Evolutionary conservation across 2,888 invertebrate species (phyloP).

Genomic region (Eilema sororculum): DNA sequence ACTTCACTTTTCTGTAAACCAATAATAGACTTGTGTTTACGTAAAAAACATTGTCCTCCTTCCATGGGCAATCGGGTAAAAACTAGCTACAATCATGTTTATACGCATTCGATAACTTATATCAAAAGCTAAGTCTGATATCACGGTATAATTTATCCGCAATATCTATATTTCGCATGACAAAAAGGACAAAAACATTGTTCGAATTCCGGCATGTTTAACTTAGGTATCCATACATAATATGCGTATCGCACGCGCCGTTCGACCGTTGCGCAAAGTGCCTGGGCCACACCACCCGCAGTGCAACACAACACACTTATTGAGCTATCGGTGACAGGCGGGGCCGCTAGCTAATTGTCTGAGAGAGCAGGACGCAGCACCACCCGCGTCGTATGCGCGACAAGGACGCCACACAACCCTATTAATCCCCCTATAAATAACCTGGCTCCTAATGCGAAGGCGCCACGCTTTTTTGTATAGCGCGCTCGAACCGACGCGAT

Average conservation of each 20-base stretch:
- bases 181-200: neutral
- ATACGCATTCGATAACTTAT: neutral
- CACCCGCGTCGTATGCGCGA: slow-evolving; percentile 34
- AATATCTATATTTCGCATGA: neutral
- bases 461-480: slow-evolving; percentile 74
- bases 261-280: slow-evolving; percentile 37
- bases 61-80: no score
- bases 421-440: slow-evolving; percentile 79
- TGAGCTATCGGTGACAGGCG: slow-evolving; percentile 62
- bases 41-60: no score
- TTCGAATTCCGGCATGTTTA: neutral
- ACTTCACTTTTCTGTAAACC: no score
- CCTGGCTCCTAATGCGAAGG: slow-evolving; percentile 76
- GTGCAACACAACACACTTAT: slow-evolving; percentile 38
- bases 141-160: neutral
- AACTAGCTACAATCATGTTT: no score
- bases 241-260: slow-evolving; percentile 23
- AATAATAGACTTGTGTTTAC: no score
- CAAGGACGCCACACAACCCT: slow-evolving; percentile 56
- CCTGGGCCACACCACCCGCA: slow-evolving; percentile 21
- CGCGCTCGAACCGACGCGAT: slow-evolving; percentile 58
- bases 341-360: slow-evolving; percentile 67
- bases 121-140: neutral
- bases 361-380: slow-evolving; percentile 51
- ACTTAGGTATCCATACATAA: neutral